phyloP scores from a whole-genome alignment of 2,888 invertebrate genomes.

The Colostygia pectinataria region DNA sequence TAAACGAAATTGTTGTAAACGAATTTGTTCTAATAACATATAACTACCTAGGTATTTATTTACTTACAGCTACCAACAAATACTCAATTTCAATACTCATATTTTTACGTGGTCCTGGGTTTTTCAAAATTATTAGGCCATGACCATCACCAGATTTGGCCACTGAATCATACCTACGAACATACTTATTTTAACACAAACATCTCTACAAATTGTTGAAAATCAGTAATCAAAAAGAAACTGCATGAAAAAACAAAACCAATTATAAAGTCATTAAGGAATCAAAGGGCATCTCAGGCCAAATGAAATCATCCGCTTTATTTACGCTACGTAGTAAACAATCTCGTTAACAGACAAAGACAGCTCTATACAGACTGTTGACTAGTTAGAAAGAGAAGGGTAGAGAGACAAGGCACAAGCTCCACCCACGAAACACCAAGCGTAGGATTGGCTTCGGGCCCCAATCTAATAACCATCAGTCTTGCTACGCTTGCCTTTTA shows the following conservation, averaged over 20 bases:
- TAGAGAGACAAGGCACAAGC: constrained; percentile 38
- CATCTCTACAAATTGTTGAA: background rate
- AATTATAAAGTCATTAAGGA: constrained; percentile 61
- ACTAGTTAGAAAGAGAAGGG: constrained; percentile 42
- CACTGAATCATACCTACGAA: too few relatives aligned
- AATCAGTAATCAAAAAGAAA: constrained; percentile 12
- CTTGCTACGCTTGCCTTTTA: constrained; percentile 64
- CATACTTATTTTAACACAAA: background rate
- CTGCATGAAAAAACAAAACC: constrained; percentile 29
- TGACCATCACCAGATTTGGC: too few relatives aligned
- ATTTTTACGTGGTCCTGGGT: too few relatives aligned
- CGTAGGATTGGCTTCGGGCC: constrained; percentile 67
- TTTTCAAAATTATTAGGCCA: too few relatives aligned
- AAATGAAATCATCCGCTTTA: constrained; percentile 75
- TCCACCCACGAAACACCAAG: constrained; percentile 60
- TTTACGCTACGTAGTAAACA: constrained; percentile 70
- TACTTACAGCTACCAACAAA: too few relatives aligned
- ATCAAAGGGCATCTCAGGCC: constrained; percentile 56
- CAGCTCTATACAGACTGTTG: constrained; percentile 23
- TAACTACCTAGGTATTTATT: too few relatives aligned
- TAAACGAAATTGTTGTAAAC: too few relatives aligned
- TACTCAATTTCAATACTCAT: too few relatives aligned
- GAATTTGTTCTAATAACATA: too few relatives aligned
- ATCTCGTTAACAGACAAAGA: constrained; percentile 46
- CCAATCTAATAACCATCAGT: constrained; percentile 71